Evolutionary conservation across 2,797 vertebrate species (phyloP).

Genomic region (Acomys russatus): DNA sequence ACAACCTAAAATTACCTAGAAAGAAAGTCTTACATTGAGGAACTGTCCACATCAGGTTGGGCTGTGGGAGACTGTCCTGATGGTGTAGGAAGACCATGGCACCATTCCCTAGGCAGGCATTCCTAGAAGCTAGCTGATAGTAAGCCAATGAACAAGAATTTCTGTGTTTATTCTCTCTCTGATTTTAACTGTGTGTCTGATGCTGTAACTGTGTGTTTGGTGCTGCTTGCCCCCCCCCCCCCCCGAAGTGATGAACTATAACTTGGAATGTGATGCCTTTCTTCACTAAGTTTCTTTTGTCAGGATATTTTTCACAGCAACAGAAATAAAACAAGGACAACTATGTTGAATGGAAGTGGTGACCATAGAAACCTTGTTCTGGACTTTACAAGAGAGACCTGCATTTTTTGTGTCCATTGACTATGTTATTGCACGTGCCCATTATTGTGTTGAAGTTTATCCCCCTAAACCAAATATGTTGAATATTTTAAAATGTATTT

Average conservation of each 20-base stretch:
- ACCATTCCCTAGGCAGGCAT: background rate
- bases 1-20: background rate
- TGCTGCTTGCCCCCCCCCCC: too few relatives aligned
- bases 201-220: too few relatives aligned
- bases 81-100: background rate
- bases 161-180: background rate
- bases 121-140: background rate
- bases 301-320: background rate
- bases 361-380: background rate
- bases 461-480: background rate
- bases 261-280: background rate
- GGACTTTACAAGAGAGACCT: background rate
- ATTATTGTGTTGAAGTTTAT: background rate
- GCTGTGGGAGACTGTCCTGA: too few relatives aligned
- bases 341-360: background rate
- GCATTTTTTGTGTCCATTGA: background rate
- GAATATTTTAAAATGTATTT: background rate
- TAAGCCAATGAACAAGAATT: background rate
- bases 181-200: background rate
- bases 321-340: background rate
- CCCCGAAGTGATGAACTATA: background rate
- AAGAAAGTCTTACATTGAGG: background rate
- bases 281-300: background rate
- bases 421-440: background rate
- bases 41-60: background rate